Evolutionary conservation across 2,888 invertebrate species (phyloP).

Genomic region (Helleia helle): DNA sequence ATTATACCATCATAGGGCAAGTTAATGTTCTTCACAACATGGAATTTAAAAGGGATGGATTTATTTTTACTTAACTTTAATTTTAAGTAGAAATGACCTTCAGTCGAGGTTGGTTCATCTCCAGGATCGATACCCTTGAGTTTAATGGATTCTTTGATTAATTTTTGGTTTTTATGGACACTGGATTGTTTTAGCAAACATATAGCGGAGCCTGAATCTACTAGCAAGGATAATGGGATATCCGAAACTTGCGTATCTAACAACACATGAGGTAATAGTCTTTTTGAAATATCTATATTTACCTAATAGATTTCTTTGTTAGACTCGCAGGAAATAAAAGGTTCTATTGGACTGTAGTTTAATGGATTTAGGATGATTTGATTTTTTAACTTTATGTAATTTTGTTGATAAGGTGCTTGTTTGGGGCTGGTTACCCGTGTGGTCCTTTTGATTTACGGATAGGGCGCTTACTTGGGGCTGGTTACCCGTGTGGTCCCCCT

Average conservation of each 20-base stretch:
- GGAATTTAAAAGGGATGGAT: slow-evolving; percentile 2
- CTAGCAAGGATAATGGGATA: not conserved
- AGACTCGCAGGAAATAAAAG: too few species aligned
- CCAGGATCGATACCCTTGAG: not conserved
- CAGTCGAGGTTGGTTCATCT: not conserved
- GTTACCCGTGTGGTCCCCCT: too few species aligned
- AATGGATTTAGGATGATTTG: too few species aligned
- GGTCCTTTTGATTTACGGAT: too few species aligned
- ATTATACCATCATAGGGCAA: slow-evolving; percentile 17
- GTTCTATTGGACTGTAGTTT: too few species aligned
- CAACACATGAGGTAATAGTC: not conserved
- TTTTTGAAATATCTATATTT: slow-evolving; percentile 2
- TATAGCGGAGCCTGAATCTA: not conserved
- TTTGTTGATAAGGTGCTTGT: too few species aligned
- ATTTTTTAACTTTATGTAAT: too few species aligned
- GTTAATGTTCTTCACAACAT: slow-evolving; percentile 10
- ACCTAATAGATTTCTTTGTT: not conserved
- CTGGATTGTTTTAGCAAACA: not conserved
- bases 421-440: slow-evolving; percentile 10
- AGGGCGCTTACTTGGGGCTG: too few species aligned
- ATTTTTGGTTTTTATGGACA: not conserved
- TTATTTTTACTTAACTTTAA: not conserved
- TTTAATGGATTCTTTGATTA: not conserved
- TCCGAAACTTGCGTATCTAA: not conserved
- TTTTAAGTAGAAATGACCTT: not conserved